Evolutionary conservation across 2,888 invertebrate genomes (phyloP), one percentile per base, ranked within the genome.

Genomic region (Amblyteles armatorius): DNA sequence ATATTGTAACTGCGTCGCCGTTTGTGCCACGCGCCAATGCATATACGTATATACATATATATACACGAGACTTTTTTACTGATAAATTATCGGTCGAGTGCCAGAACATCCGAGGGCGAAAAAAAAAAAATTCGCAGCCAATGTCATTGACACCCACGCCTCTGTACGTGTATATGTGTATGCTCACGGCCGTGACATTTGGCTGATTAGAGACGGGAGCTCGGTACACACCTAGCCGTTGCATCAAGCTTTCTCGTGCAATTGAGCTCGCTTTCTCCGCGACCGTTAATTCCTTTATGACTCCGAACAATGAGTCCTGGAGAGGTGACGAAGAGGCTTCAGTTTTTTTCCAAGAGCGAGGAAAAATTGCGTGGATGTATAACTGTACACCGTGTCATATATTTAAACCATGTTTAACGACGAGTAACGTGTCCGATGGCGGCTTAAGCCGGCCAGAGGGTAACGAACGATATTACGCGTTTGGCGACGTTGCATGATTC

Each of bases 401-500:
- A 80, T 67, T 57, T 16, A 26, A 33, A 65, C 13, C 36, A 40
- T 65, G 71, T 79, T 76, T 16, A 71, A 50, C 57, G 44, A 73
- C 63, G 73, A 29, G 69, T 6, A 63, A 71, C 52, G 63, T 69
- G 36, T 50, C 29, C 13, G 57, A 36, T 65, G 82, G 33, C 84
- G 84, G 68, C 7, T 84, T 67, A 55, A 72, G 72, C 69, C 81
- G 60, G 16, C 6, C 69, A 73, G 77, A 77, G 86, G 87, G 79
- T 84, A 87, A 87, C 79, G 87, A 86, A 87, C 86, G 86, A 87
- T 87, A 87, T 86, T 84, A 83, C 86, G 76, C 86, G 72, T 82
- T 84, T 52, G 68, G 80, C 71, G 78, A 74, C 67, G 74, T 78
- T 83, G 80, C 81, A 87, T 83, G 72, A 85, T 78, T 26, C 63